Base-by-base conservation (phyloP, 2,113 vertebrate genomes). In the Plecturocebus donacophilus region DNA sequence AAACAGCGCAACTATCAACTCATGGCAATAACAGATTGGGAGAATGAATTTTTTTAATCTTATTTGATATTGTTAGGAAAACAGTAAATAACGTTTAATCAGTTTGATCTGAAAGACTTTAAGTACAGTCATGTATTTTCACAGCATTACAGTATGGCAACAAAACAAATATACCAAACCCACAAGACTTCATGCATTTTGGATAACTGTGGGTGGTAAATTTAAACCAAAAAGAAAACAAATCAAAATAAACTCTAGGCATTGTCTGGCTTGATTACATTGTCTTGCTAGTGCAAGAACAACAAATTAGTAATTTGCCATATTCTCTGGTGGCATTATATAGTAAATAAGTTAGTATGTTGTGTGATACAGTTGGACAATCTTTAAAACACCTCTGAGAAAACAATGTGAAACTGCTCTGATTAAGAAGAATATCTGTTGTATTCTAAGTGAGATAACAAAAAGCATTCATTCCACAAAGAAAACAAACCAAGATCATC, bases 1-100 rank as follows among this genome's bases (percentile, higher is more conserved):
- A 96, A 95, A 98, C 97, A 98, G 96, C 8, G 54, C 40, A 97
- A 87, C 97, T 95, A 95, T 98, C 94, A 98, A 96, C 97, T 95
- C 45, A 71, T 0, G 23, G 71, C 47, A 85, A 79, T 0, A 84
- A 77, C 94, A 95, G 90, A 8, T 14, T 49, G 90, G 83, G 89
- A 68, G 82, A 64, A 45, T 1, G 64, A 35, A 9, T 45, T 42
- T 49, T 47, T 20, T 21, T 27, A 81, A 13, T 8, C 45, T 38
- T 85, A 87, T 87, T 87, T 61, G 75, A 87, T 58, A 92, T 10
- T 0, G n/a, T 82, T 80, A 95, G 83, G 54, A 32, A 84, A 87
- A 96, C 47, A 17, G 45, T 38, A 81, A 76, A 61, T 14, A 40
- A 81, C 66, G 71, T 73, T 84, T 7, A 3, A 86, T 94, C 77